Percentiles rank a stretch among this genome's conserved stretches.
Conservation (phyloP, 2,113 vertebrate species). For the Ciconia boyciana region DNA sequence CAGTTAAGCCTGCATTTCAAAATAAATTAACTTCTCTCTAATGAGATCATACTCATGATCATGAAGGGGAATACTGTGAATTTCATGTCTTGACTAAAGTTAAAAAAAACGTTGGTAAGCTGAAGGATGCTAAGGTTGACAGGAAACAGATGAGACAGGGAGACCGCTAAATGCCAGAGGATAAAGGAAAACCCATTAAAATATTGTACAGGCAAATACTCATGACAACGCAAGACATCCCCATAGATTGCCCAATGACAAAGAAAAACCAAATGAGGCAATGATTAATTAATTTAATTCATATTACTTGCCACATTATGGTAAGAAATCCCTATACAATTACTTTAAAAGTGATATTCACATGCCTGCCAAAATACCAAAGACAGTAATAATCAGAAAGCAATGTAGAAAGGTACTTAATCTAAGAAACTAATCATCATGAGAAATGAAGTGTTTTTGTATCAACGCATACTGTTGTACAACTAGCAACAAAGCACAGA, state of each 20-base stretch:
- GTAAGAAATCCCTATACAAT: neutral
- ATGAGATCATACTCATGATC: neutral
- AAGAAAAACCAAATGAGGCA: neutral
- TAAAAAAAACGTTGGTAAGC: neutral
- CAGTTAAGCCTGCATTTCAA: neutral
- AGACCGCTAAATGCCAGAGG: neutral
- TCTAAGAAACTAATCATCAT: neutral
- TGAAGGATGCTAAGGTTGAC: neutral
- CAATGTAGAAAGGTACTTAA: neutral
- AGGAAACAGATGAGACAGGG: constrained; percentile 2
- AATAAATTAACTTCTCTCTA: neutral
- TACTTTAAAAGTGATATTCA: neutral
- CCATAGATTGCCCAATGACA: neutral
- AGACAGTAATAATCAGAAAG: neutral
- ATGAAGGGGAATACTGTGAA: neutral
- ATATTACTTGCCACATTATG: neutral
- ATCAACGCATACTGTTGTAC: neutral
- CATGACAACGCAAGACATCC: neutral
- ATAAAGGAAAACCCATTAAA: neutral
- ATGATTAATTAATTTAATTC: neutral
- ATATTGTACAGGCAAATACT: neutral
- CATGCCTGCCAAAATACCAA: neutral
- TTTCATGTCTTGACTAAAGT: neutral
- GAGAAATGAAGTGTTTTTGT: neutral
- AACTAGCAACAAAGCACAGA: neutral